Evolutionary conservation across 1,140 invertebrate species (phyloP).

Genomic region (Hyles vespertilio): DNA sequence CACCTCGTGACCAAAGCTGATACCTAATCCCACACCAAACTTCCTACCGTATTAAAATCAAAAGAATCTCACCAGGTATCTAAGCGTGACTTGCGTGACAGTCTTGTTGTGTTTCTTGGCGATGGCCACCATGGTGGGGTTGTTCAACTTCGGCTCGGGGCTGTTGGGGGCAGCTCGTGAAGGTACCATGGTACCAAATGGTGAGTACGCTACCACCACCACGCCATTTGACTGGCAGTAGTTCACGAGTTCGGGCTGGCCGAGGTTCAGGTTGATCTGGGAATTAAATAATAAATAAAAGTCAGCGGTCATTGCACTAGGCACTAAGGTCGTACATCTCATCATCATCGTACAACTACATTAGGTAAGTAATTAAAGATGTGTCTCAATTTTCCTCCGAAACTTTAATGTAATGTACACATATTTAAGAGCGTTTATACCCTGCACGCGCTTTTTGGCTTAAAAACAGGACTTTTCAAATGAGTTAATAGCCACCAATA

Average conservation of each 20-base stretch:
- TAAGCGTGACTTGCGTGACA: conserved; percentile 81
- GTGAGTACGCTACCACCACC: conserved; percentile 85
- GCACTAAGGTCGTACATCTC: too few relatives aligned
- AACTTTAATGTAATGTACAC: too few relatives aligned
- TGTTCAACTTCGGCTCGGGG: conserved; percentile 77
- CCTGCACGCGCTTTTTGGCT: too few relatives aligned
- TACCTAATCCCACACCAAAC: neutral
- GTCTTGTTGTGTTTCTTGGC: conserved; percentile 83
- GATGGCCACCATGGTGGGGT: conserved; percentile 80
- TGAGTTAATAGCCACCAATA: too few relatives aligned
- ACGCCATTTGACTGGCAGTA: conserved; percentile 84
- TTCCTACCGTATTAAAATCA: neutral
- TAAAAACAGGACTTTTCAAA: too few relatives aligned
- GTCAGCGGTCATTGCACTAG: too few relatives aligned
- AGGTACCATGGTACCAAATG: conserved; percentile 82
- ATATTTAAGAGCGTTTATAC: too few relatives aligned
- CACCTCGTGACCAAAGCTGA: too few relatives aligned
- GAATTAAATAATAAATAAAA: conserved; percentile 9
- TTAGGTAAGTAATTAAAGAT: too few relatives aligned
- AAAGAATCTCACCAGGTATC: conserved; percentile 76
- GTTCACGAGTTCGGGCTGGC: conserved; percentile 82
- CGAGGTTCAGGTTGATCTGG: conserved; percentile 80
- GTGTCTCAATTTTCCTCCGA: too few relatives aligned
- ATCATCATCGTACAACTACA: too few relatives aligned
- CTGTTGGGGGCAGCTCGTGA: conserved; percentile 76